These are phyloP conservation scores for Psittacara wagleri DNA, from an alignment of 2,113 vertebrate species.

Conservation along the genomic window DNA sequence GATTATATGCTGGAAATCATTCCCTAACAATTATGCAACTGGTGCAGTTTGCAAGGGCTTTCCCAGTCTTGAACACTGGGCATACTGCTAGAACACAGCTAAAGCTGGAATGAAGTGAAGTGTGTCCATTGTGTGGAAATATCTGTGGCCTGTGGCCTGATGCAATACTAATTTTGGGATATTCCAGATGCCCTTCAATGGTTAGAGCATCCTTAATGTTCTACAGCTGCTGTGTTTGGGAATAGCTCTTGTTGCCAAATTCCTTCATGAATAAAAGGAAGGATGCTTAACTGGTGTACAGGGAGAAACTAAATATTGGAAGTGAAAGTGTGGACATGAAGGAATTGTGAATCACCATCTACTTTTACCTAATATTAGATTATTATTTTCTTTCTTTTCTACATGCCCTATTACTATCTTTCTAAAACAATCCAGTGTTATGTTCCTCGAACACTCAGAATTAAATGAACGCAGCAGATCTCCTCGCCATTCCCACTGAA, in stretches of 20 bases:
- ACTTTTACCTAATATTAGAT: not conserved
- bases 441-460: not conserved
- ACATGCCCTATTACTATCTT: not conserved
- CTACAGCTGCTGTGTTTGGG: constrained; percentile 42
- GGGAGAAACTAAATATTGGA: not conserved
- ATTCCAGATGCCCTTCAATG: constrained; percentile 47
- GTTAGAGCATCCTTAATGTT: constrained; percentile 28
- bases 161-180: constrained; percentile 47
- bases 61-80: not conserved
- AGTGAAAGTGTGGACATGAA: not conserved
- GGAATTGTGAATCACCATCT: not conserved
- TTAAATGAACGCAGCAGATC: not conserved
- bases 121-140: constrained; percentile 59
- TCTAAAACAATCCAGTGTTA: not conserved
- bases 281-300: not conserved
- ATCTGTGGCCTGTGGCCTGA: constrained; percentile 3
- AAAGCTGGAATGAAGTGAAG: constrained; percentile 40
- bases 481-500: not conserved
- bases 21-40: not conserved
- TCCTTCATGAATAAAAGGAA: constrained; percentile 12
- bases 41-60: not conserved
- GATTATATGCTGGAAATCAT: not conserved
- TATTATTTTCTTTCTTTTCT: not conserved
- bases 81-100: not conserved
- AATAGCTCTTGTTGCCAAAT: not conserved